These are phyloP conservation scores for Spodoptera picta DNA, from an alignment of 2,888 invertebrate species.

Conservation along the genomic window DNA sequence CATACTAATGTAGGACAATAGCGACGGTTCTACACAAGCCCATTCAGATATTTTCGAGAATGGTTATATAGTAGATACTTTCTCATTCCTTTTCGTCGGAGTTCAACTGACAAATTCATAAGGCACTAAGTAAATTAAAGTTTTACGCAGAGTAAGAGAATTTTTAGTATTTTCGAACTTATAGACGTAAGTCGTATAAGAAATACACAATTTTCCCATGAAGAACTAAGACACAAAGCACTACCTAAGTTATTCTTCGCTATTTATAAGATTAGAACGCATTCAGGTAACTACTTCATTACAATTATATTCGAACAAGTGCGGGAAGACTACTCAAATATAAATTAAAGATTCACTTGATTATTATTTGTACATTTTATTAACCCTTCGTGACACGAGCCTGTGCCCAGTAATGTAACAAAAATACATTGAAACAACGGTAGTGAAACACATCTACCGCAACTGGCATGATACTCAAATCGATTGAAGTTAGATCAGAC, in stretches of 20 bases:
- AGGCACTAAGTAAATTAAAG: slow-evolving; percentile 1
- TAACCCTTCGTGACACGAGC: neutral
- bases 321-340: neutral
- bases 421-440: too few relatives aligned
- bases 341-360: neutral
- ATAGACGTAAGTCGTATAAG: neutral
- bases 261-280: too few relatives aligned
- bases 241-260: too few relatives aligned
- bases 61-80: too few relatives aligned
- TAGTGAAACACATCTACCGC: neutral
- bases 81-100: too few relatives aligned
- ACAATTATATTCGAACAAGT: neutral
- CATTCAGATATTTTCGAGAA: too few relatives aligned
- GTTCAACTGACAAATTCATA: neutral
- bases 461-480: neutral
- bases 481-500: neutral
- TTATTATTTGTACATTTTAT: neutral
- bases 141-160: neutral
- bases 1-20: too few relatives aligned
- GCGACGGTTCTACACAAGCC: too few relatives aligned
- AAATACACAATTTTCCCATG: neutral
- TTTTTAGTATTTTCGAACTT: neutral
- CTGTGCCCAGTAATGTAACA: too few relatives aligned
- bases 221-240: too few relatives aligned
- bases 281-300: too few relatives aligned